phyloP scores from a whole-genome alignment of 2,888 invertebrate genomes.

The Spodoptera littoralis region DNA sequence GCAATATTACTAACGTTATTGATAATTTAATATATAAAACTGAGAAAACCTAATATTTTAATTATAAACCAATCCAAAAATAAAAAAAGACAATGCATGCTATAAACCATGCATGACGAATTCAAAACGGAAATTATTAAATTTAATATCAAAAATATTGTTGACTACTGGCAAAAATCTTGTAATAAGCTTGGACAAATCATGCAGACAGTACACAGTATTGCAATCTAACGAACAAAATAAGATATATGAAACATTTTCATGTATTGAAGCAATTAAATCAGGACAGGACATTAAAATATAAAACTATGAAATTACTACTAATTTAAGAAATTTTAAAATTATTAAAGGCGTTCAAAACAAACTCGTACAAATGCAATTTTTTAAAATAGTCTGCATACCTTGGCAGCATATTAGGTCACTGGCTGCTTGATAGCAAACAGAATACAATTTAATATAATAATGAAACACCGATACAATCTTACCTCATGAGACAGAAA shows the following conservation, averaged over 20 bases:
- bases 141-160: background rate
- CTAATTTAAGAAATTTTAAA: constrained; percentile 23
- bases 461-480: constrained; percentile 20
- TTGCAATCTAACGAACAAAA: constrained; percentile 35
- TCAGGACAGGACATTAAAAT: no score
- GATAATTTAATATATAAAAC: no score
- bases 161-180: constrained; percentile 27
- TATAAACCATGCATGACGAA: no score
- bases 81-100: no score
- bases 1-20: no score
- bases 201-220: constrained; percentile 54
- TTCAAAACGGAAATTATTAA: no score
- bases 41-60: no score
- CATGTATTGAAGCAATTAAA: background rate
- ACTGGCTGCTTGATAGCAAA: constrained; percentile 86
- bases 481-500: constrained; percentile 23
- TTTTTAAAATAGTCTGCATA: constrained; percentile 71
- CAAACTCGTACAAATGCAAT: constrained; percentile 43
- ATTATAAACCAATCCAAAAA: no score
- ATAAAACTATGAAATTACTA: constrained; percentile 4
- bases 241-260: constrained; percentile 13
- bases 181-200: constrained; percentile 28
- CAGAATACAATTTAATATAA: constrained; percentile 73
- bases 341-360: constrained; percentile 39
- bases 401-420: constrained; percentile 89